These are phyloP conservation scores for Drosophila grimshawi DNA, from an alignment of 1,140 invertebrate genomes.

Conservation along the genomic window DNA sequence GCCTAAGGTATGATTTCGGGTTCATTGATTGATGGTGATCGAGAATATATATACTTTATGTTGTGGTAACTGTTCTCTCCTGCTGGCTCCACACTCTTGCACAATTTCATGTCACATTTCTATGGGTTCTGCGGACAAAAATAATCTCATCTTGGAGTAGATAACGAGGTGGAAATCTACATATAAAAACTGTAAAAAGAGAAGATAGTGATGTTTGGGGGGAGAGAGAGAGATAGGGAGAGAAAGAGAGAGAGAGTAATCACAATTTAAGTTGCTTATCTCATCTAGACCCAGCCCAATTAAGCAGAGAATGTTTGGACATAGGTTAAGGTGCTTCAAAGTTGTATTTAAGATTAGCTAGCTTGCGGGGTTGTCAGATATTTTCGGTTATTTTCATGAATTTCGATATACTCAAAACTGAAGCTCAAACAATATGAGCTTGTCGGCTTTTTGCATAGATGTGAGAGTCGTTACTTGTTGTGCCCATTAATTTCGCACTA, in stretches of 20 bases:
- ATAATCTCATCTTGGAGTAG: neutral
- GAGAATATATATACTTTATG: too few species aligned
- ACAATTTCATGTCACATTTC: too few species aligned
- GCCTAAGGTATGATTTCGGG: too few species aligned
- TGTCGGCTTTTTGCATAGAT: slow-evolving; percentile 59
- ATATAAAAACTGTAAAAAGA: neutral
- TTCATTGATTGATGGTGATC: too few species aligned
- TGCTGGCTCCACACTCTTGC: too few species aligned
- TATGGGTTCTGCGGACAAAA: too few species aligned
- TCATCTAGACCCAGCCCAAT: neutral
- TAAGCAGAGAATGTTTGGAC: too few species aligned
- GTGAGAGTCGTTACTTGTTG: slow-evolving; percentile 59
- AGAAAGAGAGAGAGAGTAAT: too few species aligned
- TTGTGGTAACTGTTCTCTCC: too few species aligned
- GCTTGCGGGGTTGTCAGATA: neutral
- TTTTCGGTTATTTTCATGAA: neutral
- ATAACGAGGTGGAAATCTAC: neutral
- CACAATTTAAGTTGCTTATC: neutral
- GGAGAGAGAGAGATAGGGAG: too few species aligned
- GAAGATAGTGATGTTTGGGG: neutral
- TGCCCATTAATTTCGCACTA: slow-evolving; percentile 73
- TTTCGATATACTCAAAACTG: slow-evolving; percentile 3
- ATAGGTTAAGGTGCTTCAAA: too few species aligned
- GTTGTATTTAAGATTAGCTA: too few species aligned
- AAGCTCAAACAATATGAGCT: slow-evolving; percentile 20